Conservation (phyloP, 2,888 invertebrate genomes). For the Sminthurinus aureus region DNA sequence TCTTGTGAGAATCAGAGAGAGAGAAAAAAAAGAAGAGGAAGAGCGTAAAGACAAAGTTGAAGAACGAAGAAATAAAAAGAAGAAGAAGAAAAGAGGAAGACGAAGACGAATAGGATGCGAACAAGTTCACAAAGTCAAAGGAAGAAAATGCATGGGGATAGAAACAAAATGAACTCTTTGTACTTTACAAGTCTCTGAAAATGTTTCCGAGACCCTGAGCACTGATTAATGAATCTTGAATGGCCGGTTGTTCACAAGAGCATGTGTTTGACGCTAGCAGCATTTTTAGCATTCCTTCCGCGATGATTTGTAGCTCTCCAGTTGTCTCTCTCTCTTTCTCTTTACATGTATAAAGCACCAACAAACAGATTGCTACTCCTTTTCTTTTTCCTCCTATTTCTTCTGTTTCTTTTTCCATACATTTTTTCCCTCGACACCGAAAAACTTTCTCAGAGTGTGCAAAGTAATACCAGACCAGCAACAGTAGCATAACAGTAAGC, state of each 20-base stretch:
- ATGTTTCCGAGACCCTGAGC: constrained; percentile 35
- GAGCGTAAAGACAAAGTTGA: background rate
- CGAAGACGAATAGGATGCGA: background rate
- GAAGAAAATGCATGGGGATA: constrained; percentile 41
- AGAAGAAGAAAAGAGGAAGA: constrained; percentile 15
- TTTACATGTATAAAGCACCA: background rate
- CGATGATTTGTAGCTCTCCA: constrained; percentile 45
- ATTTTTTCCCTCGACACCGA: background rate
- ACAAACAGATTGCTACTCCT: constrained; percentile 1
- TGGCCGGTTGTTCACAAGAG: constrained; percentile 40
- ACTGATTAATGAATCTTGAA: constrained; percentile 46
- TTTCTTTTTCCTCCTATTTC: constrained; percentile 14
- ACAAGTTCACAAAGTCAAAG: constrained; percentile 27
- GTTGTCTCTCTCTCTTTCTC: constrained; percentile 29
- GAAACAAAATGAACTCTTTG: constrained; percentile 51
- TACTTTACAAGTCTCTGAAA: constrained; percentile 40
- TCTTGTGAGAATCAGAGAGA: background rate
- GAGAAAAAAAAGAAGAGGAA: background rate
- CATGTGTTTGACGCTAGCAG: constrained; percentile 36
- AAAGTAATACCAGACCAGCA: background rate
- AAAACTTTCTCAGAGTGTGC: background rate
- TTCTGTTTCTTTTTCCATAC: background rate
- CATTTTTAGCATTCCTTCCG: constrained; percentile 44
- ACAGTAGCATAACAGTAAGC: background rate
- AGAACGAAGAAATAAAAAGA: background rate